Conservation (phyloP, 2,797 vertebrate genomes). For the Chiloscyllium punctatum region DNA sequence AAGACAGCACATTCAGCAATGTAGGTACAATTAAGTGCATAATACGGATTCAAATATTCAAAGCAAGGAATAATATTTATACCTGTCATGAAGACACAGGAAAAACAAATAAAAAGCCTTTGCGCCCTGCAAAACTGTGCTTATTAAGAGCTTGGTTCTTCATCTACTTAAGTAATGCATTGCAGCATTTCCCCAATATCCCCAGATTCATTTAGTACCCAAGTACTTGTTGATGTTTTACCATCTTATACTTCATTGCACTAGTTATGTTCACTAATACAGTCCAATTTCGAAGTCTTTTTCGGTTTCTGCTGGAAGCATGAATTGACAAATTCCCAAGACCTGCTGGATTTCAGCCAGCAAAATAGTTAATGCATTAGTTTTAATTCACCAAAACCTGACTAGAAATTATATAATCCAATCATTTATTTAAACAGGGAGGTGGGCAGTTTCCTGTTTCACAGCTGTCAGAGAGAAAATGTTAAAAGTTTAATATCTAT, state of each 20-base stretch:
- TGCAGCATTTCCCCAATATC: neutral
- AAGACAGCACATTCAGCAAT: conserved; percentile 34
- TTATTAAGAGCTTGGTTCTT: neutral
- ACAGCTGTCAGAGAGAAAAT: no score
- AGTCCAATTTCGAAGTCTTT: neutral
- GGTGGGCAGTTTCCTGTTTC: no score
- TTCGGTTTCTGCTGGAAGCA: no score
- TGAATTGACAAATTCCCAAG: no score
- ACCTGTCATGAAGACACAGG: neutral
- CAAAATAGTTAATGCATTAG: no score
- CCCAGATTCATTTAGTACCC: neutral
- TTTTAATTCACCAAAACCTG: no score
- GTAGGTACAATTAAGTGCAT: neutral
- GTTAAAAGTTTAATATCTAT: no score
- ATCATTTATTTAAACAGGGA: no score
- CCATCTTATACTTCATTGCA: no score
- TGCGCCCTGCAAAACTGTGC: no score
- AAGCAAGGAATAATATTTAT: neutral
- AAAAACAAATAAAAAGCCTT: neutral
- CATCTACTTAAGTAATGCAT: neutral
- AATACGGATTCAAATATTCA: neutral
- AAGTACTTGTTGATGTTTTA: neutral
- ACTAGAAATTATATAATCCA: no score
- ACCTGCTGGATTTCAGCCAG: no score
- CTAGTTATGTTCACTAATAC: neutral